Percentiles rank a stretch among this genome's conserved stretches.
Evolutionary conservation across 2,113 vertebrate genomes (phyloP).

Genomic region (Mus spicilegus): DNA sequence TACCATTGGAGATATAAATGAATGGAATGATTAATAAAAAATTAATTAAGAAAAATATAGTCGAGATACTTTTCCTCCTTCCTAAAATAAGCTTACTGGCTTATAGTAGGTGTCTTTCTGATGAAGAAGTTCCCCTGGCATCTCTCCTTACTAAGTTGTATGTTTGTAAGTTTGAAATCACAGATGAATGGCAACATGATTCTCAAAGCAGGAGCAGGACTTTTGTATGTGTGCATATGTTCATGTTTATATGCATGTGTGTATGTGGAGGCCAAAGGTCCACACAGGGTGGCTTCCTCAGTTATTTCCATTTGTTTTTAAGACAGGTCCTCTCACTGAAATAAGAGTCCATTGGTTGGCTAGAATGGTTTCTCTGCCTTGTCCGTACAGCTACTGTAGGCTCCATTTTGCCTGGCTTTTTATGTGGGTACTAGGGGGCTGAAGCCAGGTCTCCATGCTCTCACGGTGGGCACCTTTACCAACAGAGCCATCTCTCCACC

Average conservation of each 20-base stretch:
- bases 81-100: background rate
- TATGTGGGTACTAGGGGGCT: background rate
- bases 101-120: background rate
- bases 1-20: no score
- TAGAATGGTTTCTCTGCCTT: background rate
- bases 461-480: background rate
- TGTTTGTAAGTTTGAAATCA: slow-evolving; percentile 22
- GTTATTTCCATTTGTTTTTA: background rate
- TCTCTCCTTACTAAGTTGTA: background rate
- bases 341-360: background rate
- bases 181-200: background rate
- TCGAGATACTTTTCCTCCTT: background rate
- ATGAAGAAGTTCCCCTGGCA: background rate
- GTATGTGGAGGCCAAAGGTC: background rate
- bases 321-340: background rate
- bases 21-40: no score
- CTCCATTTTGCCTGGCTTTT: background rate
- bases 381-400: background rate
- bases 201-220: background rate
- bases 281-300: background rate
- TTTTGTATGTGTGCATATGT: background rate
- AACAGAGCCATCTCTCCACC: background rate
- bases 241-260: no score
- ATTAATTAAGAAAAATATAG: background rate
- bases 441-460: background rate